Evolutionary conservation across 2,797 vertebrate genomes (phyloP).

Genomic region (Parauchenoglanis ngamensis): DNA sequence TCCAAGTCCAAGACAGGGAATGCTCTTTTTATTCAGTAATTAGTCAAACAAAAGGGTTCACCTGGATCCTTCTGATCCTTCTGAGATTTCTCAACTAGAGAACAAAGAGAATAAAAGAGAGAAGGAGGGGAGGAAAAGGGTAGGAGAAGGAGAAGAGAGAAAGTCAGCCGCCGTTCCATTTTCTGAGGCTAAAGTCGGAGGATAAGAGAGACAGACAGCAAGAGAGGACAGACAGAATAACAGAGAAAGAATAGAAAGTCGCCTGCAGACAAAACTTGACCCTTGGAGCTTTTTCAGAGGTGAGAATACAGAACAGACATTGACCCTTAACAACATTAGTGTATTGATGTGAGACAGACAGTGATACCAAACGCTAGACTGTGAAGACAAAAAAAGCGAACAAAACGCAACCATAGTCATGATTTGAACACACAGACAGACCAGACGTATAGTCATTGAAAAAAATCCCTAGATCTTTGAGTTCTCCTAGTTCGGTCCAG

Average conservation of each 20-base stretch:
- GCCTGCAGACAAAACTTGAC: constrained; percentile 17
- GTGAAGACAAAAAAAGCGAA: constrained; percentile 62
- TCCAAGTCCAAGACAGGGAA: constrained; percentile 51
- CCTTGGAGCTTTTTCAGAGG: constrained; percentile 9
- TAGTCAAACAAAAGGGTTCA: constrained; percentile 87
- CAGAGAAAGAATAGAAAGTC: constrained; percentile 5
- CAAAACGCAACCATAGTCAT: constrained; percentile 62
- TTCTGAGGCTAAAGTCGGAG: constrained; percentile 58
- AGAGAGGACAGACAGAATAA: constrained; percentile 11
- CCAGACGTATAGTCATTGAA: neutral
- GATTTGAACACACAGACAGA: constrained; percentile 65
- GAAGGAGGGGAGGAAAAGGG: constrained; percentile 70
- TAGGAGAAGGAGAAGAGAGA: constrained; percentile 84
- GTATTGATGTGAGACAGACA: constrained; percentile 34
- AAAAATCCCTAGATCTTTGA: constrained; percentile 62
- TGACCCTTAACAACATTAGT: constrained; percentile 4
- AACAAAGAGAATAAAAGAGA: constrained; percentile 81
- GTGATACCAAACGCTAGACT: constrained; percentile 59
- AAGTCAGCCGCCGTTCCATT: constrained; percentile 57
- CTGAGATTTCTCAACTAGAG: constrained; percentile 81
- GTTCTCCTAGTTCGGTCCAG: constrained; percentile 66
- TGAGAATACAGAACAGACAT: constrained; percentile 12
- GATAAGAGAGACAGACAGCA: constrained; percentile 52
- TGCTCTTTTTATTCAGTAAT: constrained; percentile 74
- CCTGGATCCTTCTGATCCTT: constrained; percentile 87